Conservation (phyloP, 2,113 vertebrate genomes). For the Archocentrus centrarchus region DNA sequence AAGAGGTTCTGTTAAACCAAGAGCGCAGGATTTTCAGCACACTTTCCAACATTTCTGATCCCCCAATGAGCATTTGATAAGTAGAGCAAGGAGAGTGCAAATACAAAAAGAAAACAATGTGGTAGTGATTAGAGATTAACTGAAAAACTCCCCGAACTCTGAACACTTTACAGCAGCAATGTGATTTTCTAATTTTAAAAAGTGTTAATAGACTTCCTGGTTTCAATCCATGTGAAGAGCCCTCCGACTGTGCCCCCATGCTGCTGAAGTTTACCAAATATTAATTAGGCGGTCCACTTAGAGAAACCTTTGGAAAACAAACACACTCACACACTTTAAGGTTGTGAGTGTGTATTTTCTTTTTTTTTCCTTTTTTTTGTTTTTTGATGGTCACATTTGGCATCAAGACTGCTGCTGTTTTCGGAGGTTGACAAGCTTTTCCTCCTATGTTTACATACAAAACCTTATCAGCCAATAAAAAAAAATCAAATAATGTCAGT, state of each 20-base stretch:
- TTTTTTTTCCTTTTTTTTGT: too few relatives aligned
- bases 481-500: background rate
- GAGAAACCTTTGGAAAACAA: conserved; percentile 22
- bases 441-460: background rate
- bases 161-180: conserved; percentile 12
- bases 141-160: conserved; percentile 20
- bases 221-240: conserved; percentile 34
- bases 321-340: background rate
- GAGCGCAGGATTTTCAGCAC: background rate
- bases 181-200: conserved; percentile 10
- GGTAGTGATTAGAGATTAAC: conserved; percentile 34
- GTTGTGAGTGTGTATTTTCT: background rate
- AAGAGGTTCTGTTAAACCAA: background rate
- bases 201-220: conserved; percentile 39
- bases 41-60: conserved; percentile 19
- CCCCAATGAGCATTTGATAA: conserved; percentile 9
- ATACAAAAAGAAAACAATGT: conserved; percentile 8
- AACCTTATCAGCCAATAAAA: background rate
- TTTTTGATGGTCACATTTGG: too few relatives aligned
- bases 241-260: background rate
- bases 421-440: background rate
- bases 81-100: background rate
- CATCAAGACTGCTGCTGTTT: background rate
- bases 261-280: conserved; percentile 39
- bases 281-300: conserved; percentile 31